A percentile compares a stretch with the other conserved stretches of the same genome.
These are phyloP conservation scores for Delichon dasypus DNA, from an alignment of 2,797 vertebrate genomes.

Conservation along the genomic window DNA sequence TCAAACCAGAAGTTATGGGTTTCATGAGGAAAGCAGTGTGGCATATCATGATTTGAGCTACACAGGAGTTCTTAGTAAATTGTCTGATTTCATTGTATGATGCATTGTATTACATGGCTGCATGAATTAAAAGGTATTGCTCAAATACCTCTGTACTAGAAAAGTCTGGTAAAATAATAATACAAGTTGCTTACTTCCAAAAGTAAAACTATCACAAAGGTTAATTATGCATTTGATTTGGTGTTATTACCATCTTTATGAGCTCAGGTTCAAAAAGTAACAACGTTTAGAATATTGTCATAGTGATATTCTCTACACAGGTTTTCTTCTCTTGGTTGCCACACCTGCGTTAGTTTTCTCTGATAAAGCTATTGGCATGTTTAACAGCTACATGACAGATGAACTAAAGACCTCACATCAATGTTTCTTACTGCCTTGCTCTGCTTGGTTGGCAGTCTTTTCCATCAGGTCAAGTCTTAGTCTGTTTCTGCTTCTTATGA, in stretches of 20 bases:
- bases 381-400: neutral
- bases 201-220: neutral
- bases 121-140: neutral
- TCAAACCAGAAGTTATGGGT: neutral
- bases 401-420: neutral
- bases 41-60: neutral
- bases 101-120: neutral
- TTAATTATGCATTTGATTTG: neutral
- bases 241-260: neutral
- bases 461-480: neutral
- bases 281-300: neutral
- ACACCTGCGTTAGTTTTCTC: neutral
- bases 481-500: neutral
- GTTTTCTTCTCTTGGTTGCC: neutral
- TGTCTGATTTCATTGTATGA: neutral
- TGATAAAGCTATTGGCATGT: neutral
- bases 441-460: neutral
- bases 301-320: neutral
- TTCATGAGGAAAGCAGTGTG: neutral
- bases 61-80: neutral
- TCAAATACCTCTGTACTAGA: neutral
- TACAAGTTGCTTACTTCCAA: neutral
- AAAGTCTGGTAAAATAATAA: neutral
- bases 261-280: neutral
- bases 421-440: neutral